Base-by-base conservation (phyloP, 2,888 invertebrate species). In the Toxonevra muliebris region DNA sequence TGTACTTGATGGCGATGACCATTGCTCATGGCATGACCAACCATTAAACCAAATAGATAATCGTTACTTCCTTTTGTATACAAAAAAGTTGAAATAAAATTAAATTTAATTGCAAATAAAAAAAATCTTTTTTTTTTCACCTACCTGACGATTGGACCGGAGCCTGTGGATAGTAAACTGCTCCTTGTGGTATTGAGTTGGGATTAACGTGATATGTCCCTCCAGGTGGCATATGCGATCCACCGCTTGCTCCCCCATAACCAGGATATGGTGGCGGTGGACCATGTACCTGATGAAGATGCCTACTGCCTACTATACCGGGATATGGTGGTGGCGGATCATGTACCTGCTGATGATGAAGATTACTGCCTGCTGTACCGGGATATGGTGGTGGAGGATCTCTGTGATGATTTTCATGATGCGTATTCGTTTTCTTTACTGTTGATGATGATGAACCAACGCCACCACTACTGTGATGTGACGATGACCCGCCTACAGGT, bases 111-210 rank as follows among this genome's bases (percentile, higher is more conserved):
- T 54, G 20, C 15, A 54, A 48, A 48, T 48, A 15, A 5, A 5
- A 13, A 13, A n/a, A 4, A 30, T 2, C 30, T 30, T 30, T 4
- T 30, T 30, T 30, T 30, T n/a, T n/a, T 11, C n/a, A 53, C 54
- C 19, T 9, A 54, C 54, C 54, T 17, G 42, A 65, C 12, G 42
- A 53, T 41, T 45, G 1, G 17, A 15, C 77, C 1, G 76, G 78
- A 0, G 79, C 71, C 65, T 80, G 81, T 13, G 82, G 75, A 59
- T 82, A 78, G 66, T 77, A 81, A 3, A 79, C 66, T 0, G 81
- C 80, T 66, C 82, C 81, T 1, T 75, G 69, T 19, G 84, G 84
- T 65, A 83, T 43, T 0, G 77, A 69, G 8, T 77, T 78, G 0
- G 77, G 65, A 68, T 75, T 80, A 2, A 80, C 72, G 59, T 81